Evolutionary conservation across 1,140 invertebrate genomes (phyloP), one percentile per base, ranked within the genome.

Genomic region (Oncopodura yosiiana): DNA sequence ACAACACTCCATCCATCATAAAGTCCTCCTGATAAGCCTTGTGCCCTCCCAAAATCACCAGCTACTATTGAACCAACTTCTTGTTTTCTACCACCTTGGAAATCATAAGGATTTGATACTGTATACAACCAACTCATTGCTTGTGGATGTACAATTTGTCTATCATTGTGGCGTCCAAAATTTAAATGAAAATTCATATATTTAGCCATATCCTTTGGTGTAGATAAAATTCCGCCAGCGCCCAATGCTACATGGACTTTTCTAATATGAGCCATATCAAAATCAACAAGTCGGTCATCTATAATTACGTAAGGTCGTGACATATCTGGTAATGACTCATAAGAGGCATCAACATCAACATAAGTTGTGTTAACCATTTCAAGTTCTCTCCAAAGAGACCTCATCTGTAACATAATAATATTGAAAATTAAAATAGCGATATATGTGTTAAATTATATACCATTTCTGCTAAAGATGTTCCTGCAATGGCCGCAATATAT

Each of bases 121-220:
- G 14, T 26, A 11, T 30, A 21, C 18, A 56, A n/a, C 54, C 54
- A 56, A n/a, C 37, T 43, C 48, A 56, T 56, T 1, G 34, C 38
- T 9, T 32, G n/a, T n/a, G 52, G 32, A 3, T 49, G 23, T 6
- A 39, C 19, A 23, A 50, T 34, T 54, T 54, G 52, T 5, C n/a
- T 9, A 16, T 38, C 30, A 0, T 27, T 43, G 2, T 37, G 23
- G 16, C 19, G 36, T 18, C 52, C 52, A 19, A 34, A 30, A 14
- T 49, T 49, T 6, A 56, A 18, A 21, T 41, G 53, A 26, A 56
- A 56, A 3, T 26, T n/a, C 36, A 56, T 32, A 16, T 49, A 56
- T 2, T 24, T 34, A 3, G 11, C 4, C 46, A 49, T 56, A 26
- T 56, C 39, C 2, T 34, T 19, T 11, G 53, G 6, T 14, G 30